A percentile compares a stretch with the other conserved stretches of the same genome.
Evolutionary conservation across 2,113 vertebrate genomes (phyloP).

Genomic region (Tenrec ecaudatus): DNA sequence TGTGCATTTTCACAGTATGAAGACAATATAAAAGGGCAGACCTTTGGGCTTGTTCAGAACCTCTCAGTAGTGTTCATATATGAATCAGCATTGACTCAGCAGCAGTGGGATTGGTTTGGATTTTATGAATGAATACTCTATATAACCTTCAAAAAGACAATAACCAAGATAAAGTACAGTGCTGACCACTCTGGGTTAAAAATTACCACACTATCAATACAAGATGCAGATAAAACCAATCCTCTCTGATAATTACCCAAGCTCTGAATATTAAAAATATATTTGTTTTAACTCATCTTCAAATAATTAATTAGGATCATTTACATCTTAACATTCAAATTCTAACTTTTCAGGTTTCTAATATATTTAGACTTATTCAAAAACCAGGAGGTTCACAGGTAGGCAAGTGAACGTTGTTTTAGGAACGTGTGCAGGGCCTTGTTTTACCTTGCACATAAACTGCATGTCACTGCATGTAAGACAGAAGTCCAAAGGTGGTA

Average conservation of each 20-base stretch:
- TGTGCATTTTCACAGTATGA: not conserved
- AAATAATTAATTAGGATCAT: constrained; percentile 22
- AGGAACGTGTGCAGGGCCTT: constrained; percentile 20
- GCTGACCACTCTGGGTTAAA: not conserved
- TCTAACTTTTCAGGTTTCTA: not conserved
- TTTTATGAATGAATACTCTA: not conserved
- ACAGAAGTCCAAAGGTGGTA: constrained; percentile 65
- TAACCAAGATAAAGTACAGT: not conserved
- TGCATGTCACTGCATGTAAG: rapidly evolving
- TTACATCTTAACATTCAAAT: not conserved
- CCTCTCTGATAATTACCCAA: not conserved
- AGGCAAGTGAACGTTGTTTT: constrained; percentile 24
- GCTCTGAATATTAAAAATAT: constrained; percentile 9
- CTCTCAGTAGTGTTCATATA: not conserved
- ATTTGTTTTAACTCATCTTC: constrained; percentile 12
- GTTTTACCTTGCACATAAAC: not conserved
- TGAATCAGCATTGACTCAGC: not conserved
- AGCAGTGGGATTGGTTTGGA: not conserved
- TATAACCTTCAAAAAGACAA: constrained; percentile 14
- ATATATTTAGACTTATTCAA: not conserved
- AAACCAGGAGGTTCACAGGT: constrained; percentile 16
- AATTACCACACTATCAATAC: constrained; percentile 11
- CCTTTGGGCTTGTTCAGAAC: not conserved
- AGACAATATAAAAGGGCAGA: not conserved
- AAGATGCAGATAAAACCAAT: not conserved